A percentile compares a stretch with the other conserved stretches of the same genome.
phyloP scores from a whole-genome alignment of 1,140 invertebrate species.

The Zaprionus vittiger region DNA sequence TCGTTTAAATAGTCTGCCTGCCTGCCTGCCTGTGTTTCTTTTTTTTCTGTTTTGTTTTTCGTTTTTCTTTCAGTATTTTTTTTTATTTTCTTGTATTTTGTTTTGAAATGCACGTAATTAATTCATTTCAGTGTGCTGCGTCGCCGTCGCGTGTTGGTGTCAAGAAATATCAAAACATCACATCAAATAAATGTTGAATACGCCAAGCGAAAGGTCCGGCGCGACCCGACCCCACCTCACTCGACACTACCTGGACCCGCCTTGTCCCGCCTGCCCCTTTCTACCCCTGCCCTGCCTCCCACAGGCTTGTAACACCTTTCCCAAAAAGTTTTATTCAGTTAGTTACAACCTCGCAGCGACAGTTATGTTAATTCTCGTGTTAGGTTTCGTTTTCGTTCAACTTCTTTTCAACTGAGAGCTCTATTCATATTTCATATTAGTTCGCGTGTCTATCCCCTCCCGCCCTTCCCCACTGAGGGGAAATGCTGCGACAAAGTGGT shows the following conservation, averaged over 20 bases:
- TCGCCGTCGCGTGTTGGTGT: conserved; percentile 82
- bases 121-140: conserved; percentile 79
- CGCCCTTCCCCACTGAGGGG: conserved; percentile 1
- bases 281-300: conserved; percentile 6
- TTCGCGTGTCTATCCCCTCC: conserved; percentile 55
- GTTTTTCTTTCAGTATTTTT: conserved; percentile 34
- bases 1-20: conserved; percentile 80
- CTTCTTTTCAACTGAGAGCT: conserved; percentile 42
- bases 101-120: conserved; percentile 82
- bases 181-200: conserved; percentile 84
- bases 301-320: conserved; percentile 64
- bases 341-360: conserved; percentile 41
- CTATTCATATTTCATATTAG: conserved; percentile 64
- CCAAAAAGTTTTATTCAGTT: conserved; percentile 45
- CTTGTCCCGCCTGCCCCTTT: neutral
- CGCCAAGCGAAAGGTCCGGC: conserved; percentile 37
- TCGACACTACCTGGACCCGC: too few species aligned
- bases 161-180: conserved; percentile 84
- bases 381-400: conserved; percentile 59
- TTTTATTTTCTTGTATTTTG: conserved; percentile 45
- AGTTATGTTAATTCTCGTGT: conserved; percentile 76
- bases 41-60: conserved; percentile 25
- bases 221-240: conserved; percentile 8
- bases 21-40: conserved; percentile 35
- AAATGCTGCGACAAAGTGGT: conserved; percentile 72